A percentile compares a stretch with the other conserved stretches of the same genome.
Conservation (phyloP, 1,140 invertebrate genomes). For the Lepeophtheirus salmonis region DNA sequence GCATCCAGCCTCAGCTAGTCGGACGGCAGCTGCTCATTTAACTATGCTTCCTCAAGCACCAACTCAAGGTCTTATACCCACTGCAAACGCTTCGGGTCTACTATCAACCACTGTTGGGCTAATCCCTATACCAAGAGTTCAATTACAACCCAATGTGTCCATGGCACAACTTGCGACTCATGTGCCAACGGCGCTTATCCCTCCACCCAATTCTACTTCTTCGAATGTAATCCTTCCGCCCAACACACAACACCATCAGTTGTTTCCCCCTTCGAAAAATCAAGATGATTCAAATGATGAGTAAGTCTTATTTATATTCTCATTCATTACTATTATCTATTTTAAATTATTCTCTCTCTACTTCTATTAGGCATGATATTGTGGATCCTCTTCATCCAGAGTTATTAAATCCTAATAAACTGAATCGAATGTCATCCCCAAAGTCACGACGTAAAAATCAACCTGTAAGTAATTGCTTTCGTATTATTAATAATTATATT, state of each 20-base stretch:
- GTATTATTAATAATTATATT: background rate
- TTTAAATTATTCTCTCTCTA: too few species aligned
- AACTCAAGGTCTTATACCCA: background rate
- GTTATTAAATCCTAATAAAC: too few species aligned
- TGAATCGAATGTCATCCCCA: background rate
- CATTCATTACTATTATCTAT: background rate
- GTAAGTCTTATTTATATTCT: background rate
- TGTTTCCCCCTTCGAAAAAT: background rate
- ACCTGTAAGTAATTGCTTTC: background rate
- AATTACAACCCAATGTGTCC: background rate
- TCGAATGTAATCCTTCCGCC: background rate
- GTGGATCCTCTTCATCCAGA: too few species aligned
- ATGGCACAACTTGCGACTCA: background rate
- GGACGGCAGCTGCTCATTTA: background rate
- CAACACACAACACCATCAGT: background rate
- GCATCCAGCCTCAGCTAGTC: too few species aligned
- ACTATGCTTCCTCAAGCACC: constrained; percentile 6
- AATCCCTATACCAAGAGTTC: background rate
- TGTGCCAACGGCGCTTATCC: background rate
- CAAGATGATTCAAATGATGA: background rate
- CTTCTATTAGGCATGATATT: too few species aligned
- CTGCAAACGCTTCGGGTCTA: background rate
- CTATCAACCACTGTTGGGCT: background rate
- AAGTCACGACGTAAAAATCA: background rate
- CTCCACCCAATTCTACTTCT: background rate